Evolutionary conservation across 2,113 vertebrate species (phyloP).

Genomic region (Hyperopisus bebe): DNA sequence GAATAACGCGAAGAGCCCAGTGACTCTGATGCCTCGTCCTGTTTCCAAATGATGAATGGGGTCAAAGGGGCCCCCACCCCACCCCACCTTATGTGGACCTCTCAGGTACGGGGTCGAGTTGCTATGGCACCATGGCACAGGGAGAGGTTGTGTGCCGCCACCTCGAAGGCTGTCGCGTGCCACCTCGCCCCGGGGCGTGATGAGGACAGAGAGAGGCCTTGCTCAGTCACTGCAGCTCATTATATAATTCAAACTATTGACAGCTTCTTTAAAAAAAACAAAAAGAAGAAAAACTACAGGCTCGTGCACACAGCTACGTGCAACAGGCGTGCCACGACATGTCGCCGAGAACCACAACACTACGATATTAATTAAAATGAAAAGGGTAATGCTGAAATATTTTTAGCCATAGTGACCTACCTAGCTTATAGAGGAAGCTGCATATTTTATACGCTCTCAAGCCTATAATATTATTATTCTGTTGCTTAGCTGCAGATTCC

Average conservation of each 20-base stretch:
- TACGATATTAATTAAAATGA: background rate
- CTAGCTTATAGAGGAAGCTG: background rate
- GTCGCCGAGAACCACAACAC: background rate
- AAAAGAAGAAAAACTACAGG: background rate
- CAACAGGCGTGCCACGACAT: background rate
- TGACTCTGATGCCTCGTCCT: background rate
- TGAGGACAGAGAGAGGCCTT: background rate
- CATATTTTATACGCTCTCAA: background rate
- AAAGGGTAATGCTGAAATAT: background rate
- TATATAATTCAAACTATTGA: background rate
- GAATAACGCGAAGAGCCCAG: background rate
- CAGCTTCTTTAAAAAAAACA: background rate
- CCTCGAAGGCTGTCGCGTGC: background rate
- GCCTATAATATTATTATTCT: background rate
- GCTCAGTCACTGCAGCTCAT: background rate
- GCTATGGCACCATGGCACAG: background rate
- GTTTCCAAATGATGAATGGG: background rate
- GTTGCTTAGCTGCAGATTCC: background rate
- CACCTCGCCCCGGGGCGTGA: background rate
- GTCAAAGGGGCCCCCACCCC: background rate
- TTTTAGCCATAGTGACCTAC: background rate
- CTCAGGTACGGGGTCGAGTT: background rate
- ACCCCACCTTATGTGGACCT: background rate
- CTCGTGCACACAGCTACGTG: background rate
- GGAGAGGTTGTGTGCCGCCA: background rate